Base-by-base conservation (phyloP, 2,888 invertebrate species). In the Pristionchus entomophagus region DNA sequence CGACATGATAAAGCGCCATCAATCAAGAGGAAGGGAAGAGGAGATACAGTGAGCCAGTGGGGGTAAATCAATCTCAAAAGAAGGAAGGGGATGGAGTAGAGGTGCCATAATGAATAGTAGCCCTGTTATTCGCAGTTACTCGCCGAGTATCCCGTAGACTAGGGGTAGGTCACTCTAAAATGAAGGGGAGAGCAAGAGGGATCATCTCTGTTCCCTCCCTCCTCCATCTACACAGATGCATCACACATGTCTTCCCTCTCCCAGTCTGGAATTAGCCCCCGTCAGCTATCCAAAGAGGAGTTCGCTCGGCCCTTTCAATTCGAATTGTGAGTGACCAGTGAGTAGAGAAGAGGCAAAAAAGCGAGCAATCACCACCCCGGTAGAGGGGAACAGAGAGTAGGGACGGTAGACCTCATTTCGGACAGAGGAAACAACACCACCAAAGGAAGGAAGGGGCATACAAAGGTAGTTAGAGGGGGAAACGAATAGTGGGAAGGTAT, bases 321-420 rank as follows among this genome's bases (percentile, higher is more conserved):
- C 38, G 38, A 69, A 62, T n/a, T 26, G 4, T 62, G 32, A 62
- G 29, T 32, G 32, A 62, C 32, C 29, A 62, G 41, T 5, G 32
- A 32, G 35, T 3, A 41, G 38, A 35, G 19, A 17, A 53, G 35
- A 65, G 69, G 14, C 12, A 69, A 69, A 69, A 69, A 69, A 69
- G n/a, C 2, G 62, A 73, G 73, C 38, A 45, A 73, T 41, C 73
- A 73, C 26, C 73, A 73, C 38, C 38, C 8, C 19, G 38, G 14
- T 19, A 73, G 19, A 38, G 12, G 26, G 65, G 29, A 12, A 17
- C 26, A 19, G 49, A 45, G 49, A 29, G 29, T 8, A 78, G 41
- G 32, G 41, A 17, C 14, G 49, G 45, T 78, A 45, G 49, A 78
- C 78, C 49, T 78, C 78, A 78, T 78, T 78, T 78, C 38, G 78